phyloP scores from a whole-genome alignment of 2,888 invertebrate species.

The Drosophila paracracens region DNA sequence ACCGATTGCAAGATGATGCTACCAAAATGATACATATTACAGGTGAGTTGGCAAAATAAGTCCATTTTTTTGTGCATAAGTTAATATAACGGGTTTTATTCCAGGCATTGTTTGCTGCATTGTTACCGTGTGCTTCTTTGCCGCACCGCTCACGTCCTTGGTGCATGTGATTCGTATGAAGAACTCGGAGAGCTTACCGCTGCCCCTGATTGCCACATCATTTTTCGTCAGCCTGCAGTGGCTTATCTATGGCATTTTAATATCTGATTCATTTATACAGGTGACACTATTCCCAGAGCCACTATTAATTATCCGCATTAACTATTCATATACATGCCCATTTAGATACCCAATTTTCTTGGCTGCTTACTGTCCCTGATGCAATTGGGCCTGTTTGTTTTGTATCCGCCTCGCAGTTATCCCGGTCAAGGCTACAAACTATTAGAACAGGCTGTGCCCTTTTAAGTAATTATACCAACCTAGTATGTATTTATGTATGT shows the following conservation, averaged over 20 bases:
- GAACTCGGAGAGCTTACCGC: slow-evolving; percentile 94
- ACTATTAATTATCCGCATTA: neutral
- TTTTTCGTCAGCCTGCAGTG: slow-evolving; percentile 93
- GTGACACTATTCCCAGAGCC: slow-evolving; percentile 85
- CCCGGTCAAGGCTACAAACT: slow-evolving; percentile 83
- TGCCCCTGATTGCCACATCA: slow-evolving; percentile 93
- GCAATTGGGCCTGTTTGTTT: slow-evolving; percentile 89
- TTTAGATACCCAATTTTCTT: slow-evolving; percentile 91
- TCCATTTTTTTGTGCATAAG: neutral
- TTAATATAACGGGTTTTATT: neutral
- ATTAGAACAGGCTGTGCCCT: slow-evolving; percentile 80
- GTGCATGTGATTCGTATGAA: slow-evolving; percentile 92
- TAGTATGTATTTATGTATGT: neutral
- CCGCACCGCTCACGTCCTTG: slow-evolving; percentile 92
- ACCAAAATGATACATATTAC: slow-evolving; percentile 87
- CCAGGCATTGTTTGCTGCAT: slow-evolving; percentile 89
- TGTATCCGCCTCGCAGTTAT: slow-evolving; percentile 87
- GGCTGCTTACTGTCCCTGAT: slow-evolving; percentile 90
- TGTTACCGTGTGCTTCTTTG: slow-evolving; percentile 92
- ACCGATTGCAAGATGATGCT: slow-evolving; percentile 86
- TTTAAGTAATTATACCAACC: slow-evolving; percentile 35
- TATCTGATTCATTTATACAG: slow-evolving; percentile 92
- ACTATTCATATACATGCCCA: neutral
- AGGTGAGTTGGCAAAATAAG: slow-evolving; percentile 86
- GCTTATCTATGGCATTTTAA: slow-evolving; percentile 92